These are phyloP conservation scores for Nannoperca obscura DNA, from an alignment of 2,797 vertebrate species.

Conservation along the genomic window DNA sequence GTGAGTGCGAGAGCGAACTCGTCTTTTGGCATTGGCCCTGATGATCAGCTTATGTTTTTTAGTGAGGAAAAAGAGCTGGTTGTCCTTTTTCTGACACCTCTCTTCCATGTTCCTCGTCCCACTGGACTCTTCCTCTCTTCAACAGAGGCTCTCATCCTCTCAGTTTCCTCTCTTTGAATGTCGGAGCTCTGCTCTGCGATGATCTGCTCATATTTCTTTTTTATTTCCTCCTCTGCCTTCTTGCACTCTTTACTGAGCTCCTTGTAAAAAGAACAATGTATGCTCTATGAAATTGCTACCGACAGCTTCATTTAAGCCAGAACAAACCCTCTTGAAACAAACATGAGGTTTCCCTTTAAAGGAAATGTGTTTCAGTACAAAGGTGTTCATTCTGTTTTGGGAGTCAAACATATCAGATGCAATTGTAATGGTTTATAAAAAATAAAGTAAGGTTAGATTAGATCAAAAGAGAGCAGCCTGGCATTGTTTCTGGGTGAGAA, in stretches of 20 bases:
- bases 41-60: not conserved
- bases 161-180: not conserved
- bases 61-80: not conserved
- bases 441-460: conserved; percentile 13
- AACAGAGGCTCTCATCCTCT: not conserved
- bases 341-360: conserved; percentile 15
- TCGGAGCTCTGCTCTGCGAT: not conserved
- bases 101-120: not conserved
- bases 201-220: not conserved
- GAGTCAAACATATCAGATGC: not conserved
- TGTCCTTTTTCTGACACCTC: not conserved
- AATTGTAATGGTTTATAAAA: not conserved
- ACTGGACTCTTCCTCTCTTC: not conserved
- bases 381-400: not conserved
- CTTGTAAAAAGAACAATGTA: not conserved
- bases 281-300: not conserved
- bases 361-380: not conserved
- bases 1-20: not conserved
- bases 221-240: not conserved
- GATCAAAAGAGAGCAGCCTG: conserved; percentile 5
- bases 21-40: not conserved
- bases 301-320: conserved; percentile 11
- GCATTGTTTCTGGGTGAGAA: conserved; percentile 35
- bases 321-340: conserved; percentile 3
- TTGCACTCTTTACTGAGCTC: no score